Evolutionary conservation across 2,797 vertebrate species (phyloP), one percentile per base, ranked within the genome.

Genomic region (Adrianichthys oophorus): DNA sequence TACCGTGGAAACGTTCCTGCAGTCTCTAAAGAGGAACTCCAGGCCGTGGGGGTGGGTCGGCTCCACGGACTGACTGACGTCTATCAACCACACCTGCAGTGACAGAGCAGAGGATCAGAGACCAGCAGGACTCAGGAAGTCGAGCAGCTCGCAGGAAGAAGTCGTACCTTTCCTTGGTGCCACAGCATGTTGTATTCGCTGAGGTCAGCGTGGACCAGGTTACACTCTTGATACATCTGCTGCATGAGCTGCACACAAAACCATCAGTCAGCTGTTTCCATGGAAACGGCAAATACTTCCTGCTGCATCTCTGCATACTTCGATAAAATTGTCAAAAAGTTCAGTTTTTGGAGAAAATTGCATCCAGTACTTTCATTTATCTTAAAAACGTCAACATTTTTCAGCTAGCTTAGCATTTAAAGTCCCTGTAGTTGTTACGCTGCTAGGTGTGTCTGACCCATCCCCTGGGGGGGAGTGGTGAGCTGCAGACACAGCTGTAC

Each of bases 181-280:
- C 97, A 99, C 52, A 99, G 85, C 92, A 98, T 95, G 89, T 98
- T 99, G 78, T 99, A 99, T 85, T 98, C 97, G 65, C 96, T 98
- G 80, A 99, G 90, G 70, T 99, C 97, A 4, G 97, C 96, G 13
- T 99, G 97, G 16, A 99, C 92, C 24, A 99, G 92, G 0, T 90
- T 93, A 73, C 97, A 99, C 48, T 96, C 86, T 2, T 92, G 89
- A 77, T 94, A 99, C 52, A 98, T 45, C 67, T 89, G 89, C 74
- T 94, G 94, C 97, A 98, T 99, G 93, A 98, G 73, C 97, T 99
- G 54, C 16, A 62, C 8, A 19, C 5, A 48, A 18, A 18, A 45
- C 8, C n/a, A 17, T 8, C n/a, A 6, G 15, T n/a, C 16, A 44
- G n/a, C 7, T 12, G n/a, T 10, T 17, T 19, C n/a, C 17, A 14